These are phyloP conservation scores for Cryptoblepharus egeriae DNA, from an alignment of 2,797 vertebrate genomes.

Conservation along the genomic window DNA sequence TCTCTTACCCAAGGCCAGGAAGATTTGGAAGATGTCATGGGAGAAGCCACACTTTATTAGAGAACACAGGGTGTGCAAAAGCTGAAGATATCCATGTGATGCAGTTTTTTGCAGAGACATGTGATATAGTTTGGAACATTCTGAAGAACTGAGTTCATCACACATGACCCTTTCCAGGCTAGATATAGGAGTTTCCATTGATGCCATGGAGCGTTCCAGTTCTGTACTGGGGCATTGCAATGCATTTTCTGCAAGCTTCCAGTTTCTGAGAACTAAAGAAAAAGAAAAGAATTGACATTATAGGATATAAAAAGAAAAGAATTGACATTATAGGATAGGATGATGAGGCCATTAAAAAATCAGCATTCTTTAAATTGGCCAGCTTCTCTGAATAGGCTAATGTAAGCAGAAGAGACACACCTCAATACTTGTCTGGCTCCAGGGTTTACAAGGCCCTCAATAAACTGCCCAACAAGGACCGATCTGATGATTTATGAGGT, in stretches of 20 bases:
- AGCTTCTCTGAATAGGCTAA: background rate
- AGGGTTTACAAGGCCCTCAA: background rate
- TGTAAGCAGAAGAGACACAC: background rate
- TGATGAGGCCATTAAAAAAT: too few species aligned
- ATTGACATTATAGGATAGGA: slow-evolving; percentile 12
- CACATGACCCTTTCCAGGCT: background rate
- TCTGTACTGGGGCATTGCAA: background rate
- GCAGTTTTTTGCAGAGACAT: slow-evolving; percentile 44
- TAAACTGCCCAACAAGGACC: too few species aligned
- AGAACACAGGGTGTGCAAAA: slow-evolving; percentile 19
- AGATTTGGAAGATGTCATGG: background rate
- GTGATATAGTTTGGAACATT: slow-evolving; percentile 20
- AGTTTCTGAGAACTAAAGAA: slow-evolving; percentile 37
- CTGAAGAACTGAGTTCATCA: slow-evolving; percentile 56
- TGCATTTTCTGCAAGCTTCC: slow-evolving; percentile 34
- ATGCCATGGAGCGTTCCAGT: background rate
- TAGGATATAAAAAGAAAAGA: slow-evolving; percentile 7
- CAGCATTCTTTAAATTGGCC: too few species aligned
- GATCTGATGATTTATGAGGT: too few species aligned
- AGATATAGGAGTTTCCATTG: slow-evolving; percentile 37
- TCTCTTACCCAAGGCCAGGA: background rate
- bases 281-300: slow-evolving; percentile 14
- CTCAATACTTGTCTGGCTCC: background rate
- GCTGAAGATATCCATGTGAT: slow-evolving; percentile 42
- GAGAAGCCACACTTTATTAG: background rate